Percentiles rank a stretch among this genome's conserved stretches.
Evolutionary conservation across 2,113 vertebrate genomes (phyloP).

Genomic region (Phoxinus phoxinus): DNA sequence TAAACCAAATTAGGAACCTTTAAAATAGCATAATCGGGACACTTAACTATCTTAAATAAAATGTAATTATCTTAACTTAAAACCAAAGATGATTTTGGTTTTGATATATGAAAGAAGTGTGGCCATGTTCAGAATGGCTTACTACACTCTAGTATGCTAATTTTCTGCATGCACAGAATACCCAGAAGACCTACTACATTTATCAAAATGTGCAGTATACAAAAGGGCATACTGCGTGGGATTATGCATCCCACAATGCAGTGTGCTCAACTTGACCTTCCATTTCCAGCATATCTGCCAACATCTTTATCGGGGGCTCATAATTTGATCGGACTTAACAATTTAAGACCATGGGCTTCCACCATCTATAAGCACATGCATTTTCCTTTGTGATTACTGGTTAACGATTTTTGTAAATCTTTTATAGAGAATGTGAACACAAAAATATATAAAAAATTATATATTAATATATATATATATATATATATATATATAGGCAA

Average conservation of each 20-base stretch:
- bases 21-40: no score
- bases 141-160: background rate
- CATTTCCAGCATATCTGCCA: conserved; percentile 4
- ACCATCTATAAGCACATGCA: background rate
- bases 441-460: background rate
- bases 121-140: background rate
- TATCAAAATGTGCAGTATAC: conserved; percentile 20
- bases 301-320: background rate
- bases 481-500: no score
- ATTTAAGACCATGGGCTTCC: background rate
- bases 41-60: no score
- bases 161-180: conserved; percentile 19
- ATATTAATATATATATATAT: no score
- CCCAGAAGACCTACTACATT: conserved; percentile 2
- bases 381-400: background rate
- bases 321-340: background rate
- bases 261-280: conserved; percentile 7
- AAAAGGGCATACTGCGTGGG: background rate
- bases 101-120: background rate
- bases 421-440: background rate
- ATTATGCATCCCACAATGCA: conserved; percentile 14
- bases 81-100: no score
- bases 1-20: no score
- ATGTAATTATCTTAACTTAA: no score
- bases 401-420: background rate